Conservation (phyloP, 1,140 invertebrate genomes). For the Temnothorax curvispinosus region DNA sequence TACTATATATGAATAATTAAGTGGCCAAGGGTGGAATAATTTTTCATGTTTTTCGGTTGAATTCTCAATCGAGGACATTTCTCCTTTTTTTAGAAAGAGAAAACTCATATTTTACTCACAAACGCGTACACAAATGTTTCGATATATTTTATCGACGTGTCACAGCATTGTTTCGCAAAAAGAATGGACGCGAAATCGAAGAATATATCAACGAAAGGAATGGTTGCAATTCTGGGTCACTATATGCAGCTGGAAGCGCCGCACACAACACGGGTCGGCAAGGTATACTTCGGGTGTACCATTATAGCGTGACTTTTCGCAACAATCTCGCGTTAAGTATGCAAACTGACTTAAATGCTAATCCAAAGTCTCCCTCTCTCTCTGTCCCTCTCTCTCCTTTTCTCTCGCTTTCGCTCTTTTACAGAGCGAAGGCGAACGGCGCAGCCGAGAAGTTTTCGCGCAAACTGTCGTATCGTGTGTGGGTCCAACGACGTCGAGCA, state of each 20-base stretch:
- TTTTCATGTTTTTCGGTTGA: not conserved
- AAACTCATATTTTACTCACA: slow-evolving; percentile 1
- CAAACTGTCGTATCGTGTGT: slow-evolving; percentile 40
- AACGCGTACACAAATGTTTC: not conserved
- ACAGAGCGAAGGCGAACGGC: slow-evolving; percentile 1
- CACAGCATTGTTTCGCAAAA: not conserved
- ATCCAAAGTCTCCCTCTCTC: slow-evolving; percentile 13
- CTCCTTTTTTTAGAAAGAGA: not conserved
- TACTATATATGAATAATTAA: not conserved
- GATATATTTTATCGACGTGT: not conserved
- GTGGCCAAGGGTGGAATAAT: not conserved
- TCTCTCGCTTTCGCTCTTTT: not conserved
- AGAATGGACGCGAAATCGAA: not conserved
- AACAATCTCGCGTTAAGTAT: slow-evolving; percentile 46
- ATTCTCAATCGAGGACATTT: not conserved
- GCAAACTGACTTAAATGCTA: slow-evolving; percentile 54
- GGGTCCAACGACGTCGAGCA: slow-evolving; percentile 1
- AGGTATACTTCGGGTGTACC: not conserved
- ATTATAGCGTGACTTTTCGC: slow-evolving; percentile 27
- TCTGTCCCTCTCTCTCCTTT: too few species aligned
- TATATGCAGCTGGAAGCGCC: not conserved
- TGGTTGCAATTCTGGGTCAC: not conserved
- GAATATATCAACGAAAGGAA: not conserved
- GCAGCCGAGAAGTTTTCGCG: slow-evolving; percentile 19
- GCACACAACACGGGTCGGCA: not conserved